Conservation (phyloP, 2,888 invertebrate genomes). For the Torymus texanus region DNA sequence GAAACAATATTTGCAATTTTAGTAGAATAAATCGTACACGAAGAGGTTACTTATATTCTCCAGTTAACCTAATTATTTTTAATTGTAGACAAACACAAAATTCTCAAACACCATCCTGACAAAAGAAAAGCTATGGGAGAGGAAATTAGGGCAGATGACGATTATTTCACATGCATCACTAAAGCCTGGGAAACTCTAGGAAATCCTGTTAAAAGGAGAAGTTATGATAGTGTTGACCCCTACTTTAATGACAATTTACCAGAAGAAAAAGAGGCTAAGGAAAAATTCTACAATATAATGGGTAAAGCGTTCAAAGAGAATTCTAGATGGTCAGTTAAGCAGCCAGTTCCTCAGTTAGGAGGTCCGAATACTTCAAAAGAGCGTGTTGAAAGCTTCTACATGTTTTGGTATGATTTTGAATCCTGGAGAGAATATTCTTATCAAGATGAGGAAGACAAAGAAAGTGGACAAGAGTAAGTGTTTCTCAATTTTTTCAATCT, state of each 20-base stretch:
- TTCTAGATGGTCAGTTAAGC: slow-evolving; percentile 93
- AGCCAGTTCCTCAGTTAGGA: slow-evolving; percentile 89
- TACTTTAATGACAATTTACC: slow-evolving; percentile 94
- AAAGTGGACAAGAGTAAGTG: slow-evolving; percentile 90
- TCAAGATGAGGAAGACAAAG: slow-evolving; percentile 98
- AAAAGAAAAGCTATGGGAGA: slow-evolving; percentile 95
- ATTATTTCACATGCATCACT: slow-evolving; percentile 99
- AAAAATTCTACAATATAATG: slow-evolving; percentile 84
- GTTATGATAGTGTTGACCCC: slow-evolving; percentile 98
- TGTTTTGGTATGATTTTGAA: slow-evolving; percentile 98
- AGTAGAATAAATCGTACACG: too few species aligned
- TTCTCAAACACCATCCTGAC: slow-evolving; percentile 97
- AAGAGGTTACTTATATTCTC: neutral
- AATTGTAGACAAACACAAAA: slow-evolving; percentile 83
- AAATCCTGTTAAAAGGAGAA: slow-evolving; percentile 86
- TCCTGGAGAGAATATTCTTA: slow-evolving; percentile 99
- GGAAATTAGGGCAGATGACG: slow-evolving; percentile 91
- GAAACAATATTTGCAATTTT: too few species aligned
- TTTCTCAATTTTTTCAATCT: neutral
- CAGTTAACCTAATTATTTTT: neutral
- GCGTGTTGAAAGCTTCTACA: slow-evolving; percentile 95
- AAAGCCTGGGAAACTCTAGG: slow-evolving; percentile 96
- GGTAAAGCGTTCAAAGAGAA: slow-evolving; percentile 85
- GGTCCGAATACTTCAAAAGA: slow-evolving; percentile 85
- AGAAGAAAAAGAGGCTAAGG: slow-evolving; percentile 83